These are phyloP conservation scores for Chiridota heheva DNA, from an alignment of 35 echinoderm and acorn worm genomes.

Conservation along the genomic window DNA sequence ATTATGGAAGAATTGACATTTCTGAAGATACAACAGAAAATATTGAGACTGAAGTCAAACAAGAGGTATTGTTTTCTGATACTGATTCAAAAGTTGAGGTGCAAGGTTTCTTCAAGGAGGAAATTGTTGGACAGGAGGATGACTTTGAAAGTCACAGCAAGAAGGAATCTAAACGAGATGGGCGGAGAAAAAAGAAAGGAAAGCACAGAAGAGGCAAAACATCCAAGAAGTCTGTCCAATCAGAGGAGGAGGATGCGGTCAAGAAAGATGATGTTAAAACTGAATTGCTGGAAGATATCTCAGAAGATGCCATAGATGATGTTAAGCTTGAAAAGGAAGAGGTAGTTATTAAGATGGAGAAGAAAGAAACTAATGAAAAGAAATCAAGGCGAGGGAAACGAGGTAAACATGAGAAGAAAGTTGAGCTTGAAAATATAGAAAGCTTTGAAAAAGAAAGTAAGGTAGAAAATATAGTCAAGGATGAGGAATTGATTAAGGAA, in stretches of 20 bases:
- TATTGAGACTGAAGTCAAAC: too few relatives aligned
- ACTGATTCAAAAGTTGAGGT: too few relatives aligned
- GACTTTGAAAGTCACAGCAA: not conserved
- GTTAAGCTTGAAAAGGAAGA: slow-evolving; percentile 26
- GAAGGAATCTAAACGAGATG: not conserved
- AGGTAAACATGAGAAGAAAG: slow-evolving; percentile 4
- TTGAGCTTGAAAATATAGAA: not conserved
- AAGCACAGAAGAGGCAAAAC: slow-evolving; percentile 21
- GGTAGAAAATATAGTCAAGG: slow-evolving; percentile 23
- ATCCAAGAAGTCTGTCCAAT: not conserved
- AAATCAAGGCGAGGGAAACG: slow-evolving; percentile 20
- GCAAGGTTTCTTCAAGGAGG: too few relatives aligned
- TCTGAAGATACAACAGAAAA: too few relatives aligned
- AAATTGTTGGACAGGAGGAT: too few relatives aligned
- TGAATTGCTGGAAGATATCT: not conserved
- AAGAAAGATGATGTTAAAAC: not conserved
- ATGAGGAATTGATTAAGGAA: not conserved
- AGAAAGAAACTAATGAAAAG: not conserved
- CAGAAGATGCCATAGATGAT: slow-evolving; percentile 23
- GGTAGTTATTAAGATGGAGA: slow-evolving; percentile 24
- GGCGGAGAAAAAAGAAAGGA: not conserved
- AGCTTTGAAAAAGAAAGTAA: not conserved
- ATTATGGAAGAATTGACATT: too few relatives aligned
- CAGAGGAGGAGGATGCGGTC: slow-evolving; percentile 2
- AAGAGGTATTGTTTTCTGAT: too few relatives aligned